Evolutionary conservation across 2,797 vertebrate genomes (phyloP).

Genomic region (Bradypus variegatus): DNA sequence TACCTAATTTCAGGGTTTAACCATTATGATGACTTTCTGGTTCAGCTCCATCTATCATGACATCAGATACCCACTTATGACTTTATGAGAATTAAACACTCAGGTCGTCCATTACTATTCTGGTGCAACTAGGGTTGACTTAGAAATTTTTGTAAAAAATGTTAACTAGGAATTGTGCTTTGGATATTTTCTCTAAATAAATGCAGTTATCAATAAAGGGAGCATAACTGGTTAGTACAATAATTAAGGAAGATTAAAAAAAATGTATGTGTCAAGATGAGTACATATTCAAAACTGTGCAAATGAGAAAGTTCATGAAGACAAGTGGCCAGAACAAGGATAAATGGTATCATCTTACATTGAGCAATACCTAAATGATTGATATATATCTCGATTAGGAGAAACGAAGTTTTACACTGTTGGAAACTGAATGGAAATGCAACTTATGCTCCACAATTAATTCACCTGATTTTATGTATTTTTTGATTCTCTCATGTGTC

Average conservation of each 20-base stretch:
- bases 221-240: background rate
- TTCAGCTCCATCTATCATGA: background rate
- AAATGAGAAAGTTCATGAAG: background rate
- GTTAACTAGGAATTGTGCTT: background rate
- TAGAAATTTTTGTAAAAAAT: background rate
- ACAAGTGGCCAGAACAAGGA: background rate
- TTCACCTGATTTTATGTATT: background rate
- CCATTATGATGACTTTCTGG: background rate
- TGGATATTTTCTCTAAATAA: background rate
- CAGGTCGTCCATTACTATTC: background rate
- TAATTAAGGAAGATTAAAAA: background rate
- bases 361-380: background rate
- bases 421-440: background rate
- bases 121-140: background rate
- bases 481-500: background rate
- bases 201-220: background rate
- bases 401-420: background rate
- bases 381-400: background rate
- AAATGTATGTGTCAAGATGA: background rate
- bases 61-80: background rate
- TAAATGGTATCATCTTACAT: background rate
- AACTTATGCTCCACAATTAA: background rate
- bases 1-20: background rate
- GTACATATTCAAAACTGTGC: background rate
- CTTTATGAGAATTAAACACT: background rate